Conservation (phyloP, 2,888 invertebrate species). For the Cantharis lateralis region DNA sequence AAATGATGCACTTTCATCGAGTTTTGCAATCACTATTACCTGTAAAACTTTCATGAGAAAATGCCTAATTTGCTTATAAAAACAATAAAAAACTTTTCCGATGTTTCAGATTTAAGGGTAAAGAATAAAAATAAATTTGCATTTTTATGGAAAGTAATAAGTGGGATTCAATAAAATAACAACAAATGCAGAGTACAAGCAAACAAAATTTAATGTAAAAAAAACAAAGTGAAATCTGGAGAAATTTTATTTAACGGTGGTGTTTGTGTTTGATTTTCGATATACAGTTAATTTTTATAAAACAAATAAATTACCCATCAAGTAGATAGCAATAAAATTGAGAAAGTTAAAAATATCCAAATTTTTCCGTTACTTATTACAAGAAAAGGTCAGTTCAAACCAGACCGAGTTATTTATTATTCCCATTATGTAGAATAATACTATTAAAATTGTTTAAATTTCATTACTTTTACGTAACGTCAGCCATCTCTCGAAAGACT, state of each 20-base stretch:
- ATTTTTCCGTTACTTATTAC: neutral
- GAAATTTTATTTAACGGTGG: neutral
- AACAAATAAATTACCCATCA: neutral
- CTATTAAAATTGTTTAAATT: neutral
- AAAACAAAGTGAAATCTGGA: neutral
- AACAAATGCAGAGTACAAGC: neutral
- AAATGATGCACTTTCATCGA: conserved; percentile 23
- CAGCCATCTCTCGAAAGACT: no score
- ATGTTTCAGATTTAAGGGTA: neutral
- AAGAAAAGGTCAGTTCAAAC: neutral
- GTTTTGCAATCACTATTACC: conserved; percentile 16
- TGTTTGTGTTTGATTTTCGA: neutral
- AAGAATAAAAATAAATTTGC: neutral
- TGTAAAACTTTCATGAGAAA: neutral
- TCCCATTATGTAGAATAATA: neutral
- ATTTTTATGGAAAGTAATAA: neutral
- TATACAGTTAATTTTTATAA: neutral
- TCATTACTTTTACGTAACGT: no score
- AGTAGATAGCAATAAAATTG: neutral
- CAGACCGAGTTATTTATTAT: neutral
- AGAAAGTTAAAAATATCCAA: neutral
- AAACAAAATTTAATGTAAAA: neutral
- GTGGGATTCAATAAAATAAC: neutral
- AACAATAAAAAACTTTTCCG: neutral
- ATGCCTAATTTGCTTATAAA: neutral